Conservation (phyloP, 1,140 invertebrate genomes). For the Triops longicaudatus region DNA sequence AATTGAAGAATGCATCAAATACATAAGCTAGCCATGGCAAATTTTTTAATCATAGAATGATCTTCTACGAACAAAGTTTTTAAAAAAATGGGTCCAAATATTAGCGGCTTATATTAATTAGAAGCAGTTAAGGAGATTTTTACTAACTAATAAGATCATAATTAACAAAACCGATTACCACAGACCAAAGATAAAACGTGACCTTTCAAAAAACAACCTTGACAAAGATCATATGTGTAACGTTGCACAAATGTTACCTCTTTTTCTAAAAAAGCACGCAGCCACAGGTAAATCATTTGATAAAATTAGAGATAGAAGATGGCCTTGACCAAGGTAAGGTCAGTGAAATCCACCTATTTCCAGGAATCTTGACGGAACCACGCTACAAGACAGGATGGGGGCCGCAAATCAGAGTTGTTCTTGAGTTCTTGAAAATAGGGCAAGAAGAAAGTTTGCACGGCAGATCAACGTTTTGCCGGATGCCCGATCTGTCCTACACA, state of each 20-base stretch:
- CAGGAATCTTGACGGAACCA: not conserved
- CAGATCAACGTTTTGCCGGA: conserved; percentile 8
- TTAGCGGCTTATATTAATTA: no score
- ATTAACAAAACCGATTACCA: no score
- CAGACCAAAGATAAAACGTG: no score
- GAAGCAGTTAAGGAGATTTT: no score
- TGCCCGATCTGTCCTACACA: not conserved
- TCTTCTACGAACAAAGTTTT: no score
- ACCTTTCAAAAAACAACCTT: no score
- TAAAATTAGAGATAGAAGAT: not conserved
- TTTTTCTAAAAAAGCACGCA: not conserved
- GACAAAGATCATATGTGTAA: no score
- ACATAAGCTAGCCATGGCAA: no score
- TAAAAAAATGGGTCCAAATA: no score
- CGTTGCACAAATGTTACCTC: not conserved
- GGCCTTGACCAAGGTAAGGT: conserved; percentile 1
- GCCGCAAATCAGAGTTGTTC: not conserved
- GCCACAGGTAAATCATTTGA: not conserved
- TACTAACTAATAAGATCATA: no score
- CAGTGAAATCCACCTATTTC: conserved; percentile 6
- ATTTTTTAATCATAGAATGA: no score
- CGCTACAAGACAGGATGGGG: not conserved
- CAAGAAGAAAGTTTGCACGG: conserved; percentile 11
- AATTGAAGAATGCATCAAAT: no score
- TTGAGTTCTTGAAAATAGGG: not conserved